Percentiles rank a stretch among this genome's conserved stretches.
phyloP scores from a whole-genome alignment of 2,888 invertebrate genomes.

The Syrphus vitripennis region DNA sequence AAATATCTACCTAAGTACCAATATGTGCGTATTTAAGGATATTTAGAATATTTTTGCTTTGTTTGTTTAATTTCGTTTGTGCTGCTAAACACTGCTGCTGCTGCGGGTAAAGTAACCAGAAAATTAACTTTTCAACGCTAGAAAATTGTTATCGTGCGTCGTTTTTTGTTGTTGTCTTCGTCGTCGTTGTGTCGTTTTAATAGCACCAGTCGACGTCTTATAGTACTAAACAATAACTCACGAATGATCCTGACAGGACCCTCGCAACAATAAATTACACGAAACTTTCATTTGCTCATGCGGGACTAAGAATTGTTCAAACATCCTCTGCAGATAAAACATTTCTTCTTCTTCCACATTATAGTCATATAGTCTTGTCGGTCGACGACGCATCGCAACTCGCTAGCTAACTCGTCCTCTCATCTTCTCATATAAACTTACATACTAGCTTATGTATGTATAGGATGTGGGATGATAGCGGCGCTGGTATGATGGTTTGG shows the following conservation, averaged over 20 bases:
- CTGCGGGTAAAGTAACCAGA: constrained; percentile 25
- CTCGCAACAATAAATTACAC: constrained; percentile 56
- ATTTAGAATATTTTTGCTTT: constrained; percentile 11
- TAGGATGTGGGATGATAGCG: background rate
- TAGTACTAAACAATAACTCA: constrained; percentile 41
- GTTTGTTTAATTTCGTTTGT: constrained; percentile 5
- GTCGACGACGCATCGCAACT: background rate
- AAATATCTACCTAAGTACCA: constrained; percentile 15
- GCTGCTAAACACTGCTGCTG: background rate
- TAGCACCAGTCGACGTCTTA: constrained; percentile 33
- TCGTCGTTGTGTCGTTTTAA: constrained; percentile 21
- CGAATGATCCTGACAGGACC: constrained; percentile 51
- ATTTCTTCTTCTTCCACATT: constrained; percentile 13
- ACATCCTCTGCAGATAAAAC: constrained; percentile 49
- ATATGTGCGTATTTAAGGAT: constrained; percentile 19
- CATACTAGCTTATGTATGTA: background rate
- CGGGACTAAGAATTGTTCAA: constrained; percentile 56
- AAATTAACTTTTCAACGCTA: constrained; percentile 33
- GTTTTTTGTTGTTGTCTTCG: background rate
- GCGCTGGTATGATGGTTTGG: constrained; percentile 4
- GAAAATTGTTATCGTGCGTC: constrained; percentile 40
- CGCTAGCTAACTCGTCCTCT: background rate
- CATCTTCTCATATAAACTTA: constrained; percentile 12
- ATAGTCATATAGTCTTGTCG: background rate
- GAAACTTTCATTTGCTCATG: constrained; percentile 53